These are phyloP conservation scores for Heterotilapia buettikoferi DNA, from an alignment of 2,113 vertebrate genomes.

Conservation along the genomic window DNA sequence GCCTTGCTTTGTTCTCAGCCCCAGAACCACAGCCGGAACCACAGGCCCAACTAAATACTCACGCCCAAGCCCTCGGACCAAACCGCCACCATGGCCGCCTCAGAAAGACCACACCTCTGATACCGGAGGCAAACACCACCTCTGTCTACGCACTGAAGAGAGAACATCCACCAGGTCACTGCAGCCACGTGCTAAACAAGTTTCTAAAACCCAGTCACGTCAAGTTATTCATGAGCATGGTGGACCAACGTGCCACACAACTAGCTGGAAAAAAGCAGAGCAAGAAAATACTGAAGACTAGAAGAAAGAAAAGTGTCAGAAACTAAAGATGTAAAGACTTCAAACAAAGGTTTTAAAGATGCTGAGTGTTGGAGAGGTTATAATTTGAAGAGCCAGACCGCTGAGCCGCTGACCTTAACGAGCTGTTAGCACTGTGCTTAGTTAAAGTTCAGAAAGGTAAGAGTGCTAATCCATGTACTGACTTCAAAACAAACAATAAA, in stretches of 20 bases:
- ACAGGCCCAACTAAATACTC: neutral
- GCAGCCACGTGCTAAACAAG: neutral
- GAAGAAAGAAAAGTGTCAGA: neutral
- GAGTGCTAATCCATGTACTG: neutral
- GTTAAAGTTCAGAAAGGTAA: neutral
- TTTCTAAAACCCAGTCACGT: neutral
- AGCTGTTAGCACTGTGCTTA: neutral
- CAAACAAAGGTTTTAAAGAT: neutral
- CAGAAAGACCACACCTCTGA: neutral
- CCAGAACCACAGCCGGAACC: neutral
- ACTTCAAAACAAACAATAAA: neutral
- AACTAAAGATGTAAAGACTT: neutral
- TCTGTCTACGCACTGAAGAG: neutral
- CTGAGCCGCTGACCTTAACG: neutral
- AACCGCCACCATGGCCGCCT: neutral
- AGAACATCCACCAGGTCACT: neutral
- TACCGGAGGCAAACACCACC: neutral
- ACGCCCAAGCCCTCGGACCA: neutral
- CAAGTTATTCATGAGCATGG: neutral
- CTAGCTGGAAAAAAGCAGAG: neutral
- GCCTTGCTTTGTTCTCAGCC: neutral
- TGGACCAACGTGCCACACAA: neutral
- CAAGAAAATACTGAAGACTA: neutral
- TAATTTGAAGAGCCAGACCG: neutral
- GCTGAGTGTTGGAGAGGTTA: neutral